Base-by-base conservation (phyloP, 2,797 vertebrate species). In the Spatula clypeata region DNA sequence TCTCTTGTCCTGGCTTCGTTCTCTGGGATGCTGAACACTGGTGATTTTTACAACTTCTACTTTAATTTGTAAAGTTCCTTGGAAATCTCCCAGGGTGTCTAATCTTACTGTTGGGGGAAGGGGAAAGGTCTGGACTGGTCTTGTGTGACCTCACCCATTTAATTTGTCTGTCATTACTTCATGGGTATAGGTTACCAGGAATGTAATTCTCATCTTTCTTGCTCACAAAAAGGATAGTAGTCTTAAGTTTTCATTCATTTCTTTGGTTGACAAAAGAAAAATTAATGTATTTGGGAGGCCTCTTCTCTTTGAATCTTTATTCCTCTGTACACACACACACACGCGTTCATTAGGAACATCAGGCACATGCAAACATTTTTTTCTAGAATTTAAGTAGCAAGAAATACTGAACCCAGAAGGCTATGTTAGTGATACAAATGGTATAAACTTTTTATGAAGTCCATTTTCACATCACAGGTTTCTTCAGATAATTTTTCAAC, bases 81-180 rank as follows among this genome's bases (percentile, higher is more conserved):
- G 20, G 79, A 93, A 86, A 45, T 94, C 74, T 58, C 86, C 47
- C 29, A 11, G 69, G 24, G 47, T 93, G 44, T 92, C 86, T 95
- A 29, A 79, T 90, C 55, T 95, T 93, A 60, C 62, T 70, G 27
- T 3, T 55, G 67, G 83, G 66, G 55, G 79, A 88, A 84, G 74
- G 80, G 64, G 49, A 91, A 92, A 73, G 31, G 79, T 86, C 86
- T 93, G 90, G 90, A 31, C 66, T 70, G 75, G 51, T 92, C 87
- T 79, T 94, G 73, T 36, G 3, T 97, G 88, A 96, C 80, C 70
- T 92, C 70, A 88, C 88, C 72, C 79, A 42, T 91, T 91, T 94
- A 71, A 97, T 97, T 96, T 95, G 77, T 97, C 94, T 89, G 79
- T 97, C 91, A 70, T 93, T 95, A 82, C 76, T 93, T 86, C 92